Conservation (phyloP, 2,113 vertebrate species). For the Oncorhynchus keta region DNA sequence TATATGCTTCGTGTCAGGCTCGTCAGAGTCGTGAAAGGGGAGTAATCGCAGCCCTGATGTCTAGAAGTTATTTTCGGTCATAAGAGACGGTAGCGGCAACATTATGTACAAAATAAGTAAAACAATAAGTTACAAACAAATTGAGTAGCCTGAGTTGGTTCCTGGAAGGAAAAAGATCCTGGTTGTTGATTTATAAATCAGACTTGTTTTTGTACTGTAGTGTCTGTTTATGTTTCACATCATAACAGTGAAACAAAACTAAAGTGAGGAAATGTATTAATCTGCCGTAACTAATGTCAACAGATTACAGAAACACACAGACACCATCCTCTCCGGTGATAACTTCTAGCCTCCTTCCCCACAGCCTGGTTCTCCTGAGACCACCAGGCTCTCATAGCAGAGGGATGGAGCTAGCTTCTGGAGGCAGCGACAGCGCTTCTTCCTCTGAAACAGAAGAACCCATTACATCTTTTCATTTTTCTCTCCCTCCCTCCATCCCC, state of each 20-base stretch:
- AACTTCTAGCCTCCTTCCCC: slow-evolving; percentile 54
- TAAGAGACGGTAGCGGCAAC: not conserved
- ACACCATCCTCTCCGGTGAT: slow-evolving; percentile 54
- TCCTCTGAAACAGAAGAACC: slow-evolving; percentile 60
- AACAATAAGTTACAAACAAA: no score
- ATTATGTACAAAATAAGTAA: no score
- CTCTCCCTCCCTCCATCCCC: slow-evolving; percentile 19
- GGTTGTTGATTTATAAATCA: slow-evolving; percentile 32
- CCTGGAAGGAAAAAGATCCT: not conserved
- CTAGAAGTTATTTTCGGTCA: no score
- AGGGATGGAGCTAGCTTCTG: slow-evolving; percentile 48
- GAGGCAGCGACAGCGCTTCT: slow-evolving; percentile 37
- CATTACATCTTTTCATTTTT: slow-evolving; percentile 65
- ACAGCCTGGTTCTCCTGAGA: slow-evolving; percentile 58
- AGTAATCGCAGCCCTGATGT: no score
- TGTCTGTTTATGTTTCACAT: slow-evolving; percentile 50
- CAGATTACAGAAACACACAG: slow-evolving; percentile 56
- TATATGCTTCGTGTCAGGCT: no score
- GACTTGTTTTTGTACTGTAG: slow-evolving; percentile 34
- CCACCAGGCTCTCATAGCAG: slow-evolving; percentile 48
- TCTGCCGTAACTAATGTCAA: slow-evolving; percentile 57
- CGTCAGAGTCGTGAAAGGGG: no score
- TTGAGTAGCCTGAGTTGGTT: not conserved
- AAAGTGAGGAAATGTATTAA: slow-evolving; percentile 48
- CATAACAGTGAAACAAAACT: slow-evolving; percentile 43